Percentiles rank a stretch among this genome's conserved stretches.
These are phyloP conservation scores for Leucoraja erinaceus DNA, from an alignment of 2,113 vertebrate species.

Conservation along the genomic window DNA sequence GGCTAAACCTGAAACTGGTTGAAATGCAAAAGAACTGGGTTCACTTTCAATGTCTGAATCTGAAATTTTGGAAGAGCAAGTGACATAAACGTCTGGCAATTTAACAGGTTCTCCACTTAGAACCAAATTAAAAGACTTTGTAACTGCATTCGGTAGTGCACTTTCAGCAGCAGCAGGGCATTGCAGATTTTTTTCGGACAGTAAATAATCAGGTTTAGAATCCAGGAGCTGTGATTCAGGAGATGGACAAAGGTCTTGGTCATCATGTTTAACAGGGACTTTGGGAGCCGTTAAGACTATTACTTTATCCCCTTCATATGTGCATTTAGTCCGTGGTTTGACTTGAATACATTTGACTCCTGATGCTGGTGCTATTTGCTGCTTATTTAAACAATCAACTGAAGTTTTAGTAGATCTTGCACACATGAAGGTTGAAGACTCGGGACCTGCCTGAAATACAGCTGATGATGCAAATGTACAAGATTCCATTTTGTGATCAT, in stretches of 20 bases:
- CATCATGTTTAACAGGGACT: constrained; percentile 50
- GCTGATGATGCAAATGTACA: constrained; percentile 57
- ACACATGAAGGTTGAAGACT: constrained; percentile 52
- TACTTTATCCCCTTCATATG: constrained; percentile 66
- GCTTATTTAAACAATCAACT: constrained; percentile 49
- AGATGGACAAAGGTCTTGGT: constrained; percentile 48
- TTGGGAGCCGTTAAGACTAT: constrained; percentile 60
- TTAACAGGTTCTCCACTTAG: constrained; percentile 66
- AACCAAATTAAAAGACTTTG: constrained; percentile 57
- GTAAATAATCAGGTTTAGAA: constrained; percentile 41
- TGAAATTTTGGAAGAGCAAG: constrained; percentile 77
- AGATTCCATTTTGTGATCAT: constrained; percentile 57
- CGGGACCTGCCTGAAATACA: constrained; percentile 68
- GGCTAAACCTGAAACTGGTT: constrained; percentile 59
- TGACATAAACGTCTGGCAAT: constrained; percentile 61
- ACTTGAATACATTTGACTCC: constrained; percentile 56
- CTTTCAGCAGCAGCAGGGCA: not conserved
- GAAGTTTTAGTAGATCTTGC: constrained; percentile 48
- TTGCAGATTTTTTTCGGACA: not conserved
- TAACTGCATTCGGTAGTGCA: constrained; percentile 40
- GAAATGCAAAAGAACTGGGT: constrained; percentile 82
- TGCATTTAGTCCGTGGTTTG: constrained; percentile 63
- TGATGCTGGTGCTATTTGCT: constrained; percentile 47
- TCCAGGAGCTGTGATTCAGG: constrained; percentile 48
- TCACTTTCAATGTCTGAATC: constrained; percentile 95